Evolutionary conservation across 1,140 invertebrate species (phyloP).

Genomic region (Schlechtendalia chinensis): DNA sequence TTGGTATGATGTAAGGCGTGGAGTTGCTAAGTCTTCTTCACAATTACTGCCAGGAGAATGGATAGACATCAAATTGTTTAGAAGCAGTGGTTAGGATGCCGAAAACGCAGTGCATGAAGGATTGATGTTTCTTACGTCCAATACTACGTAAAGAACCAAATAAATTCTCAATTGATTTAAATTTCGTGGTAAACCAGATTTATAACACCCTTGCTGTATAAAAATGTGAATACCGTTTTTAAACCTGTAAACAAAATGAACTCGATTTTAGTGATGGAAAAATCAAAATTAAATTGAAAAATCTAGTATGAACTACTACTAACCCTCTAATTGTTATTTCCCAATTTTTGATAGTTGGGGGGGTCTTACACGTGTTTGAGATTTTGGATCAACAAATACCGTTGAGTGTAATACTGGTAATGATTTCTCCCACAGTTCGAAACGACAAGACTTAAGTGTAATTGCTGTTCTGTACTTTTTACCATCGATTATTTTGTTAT

Average conservation of each 20-base stretch:
- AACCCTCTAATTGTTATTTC: conserved; percentile 4
- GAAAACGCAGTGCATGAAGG: neutral
- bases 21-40: neutral
- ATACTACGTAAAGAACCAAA: neutral
- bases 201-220: too few relatives aligned
- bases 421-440: neutral
- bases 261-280: too few relatives aligned
- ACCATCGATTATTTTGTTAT: neutral
- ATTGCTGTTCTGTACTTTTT: neutral
- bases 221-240: too few relatives aligned
- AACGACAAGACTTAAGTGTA: neutral
- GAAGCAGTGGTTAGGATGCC: neutral
- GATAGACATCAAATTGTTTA: neutral
- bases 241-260: too few relatives aligned
- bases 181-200: neutral
- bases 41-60: neutral
- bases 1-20: neutral
- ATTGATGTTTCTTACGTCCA: too few relatives aligned
- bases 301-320: neutral
- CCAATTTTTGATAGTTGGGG: neutral
- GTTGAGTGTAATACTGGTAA: neutral
- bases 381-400: neutral
- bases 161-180: neutral
- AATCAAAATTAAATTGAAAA: neutral
- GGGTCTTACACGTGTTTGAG: neutral